Conservation (phyloP, 2,888 invertebrate genomes). For the Drosophila nr. medialis region DNA sequence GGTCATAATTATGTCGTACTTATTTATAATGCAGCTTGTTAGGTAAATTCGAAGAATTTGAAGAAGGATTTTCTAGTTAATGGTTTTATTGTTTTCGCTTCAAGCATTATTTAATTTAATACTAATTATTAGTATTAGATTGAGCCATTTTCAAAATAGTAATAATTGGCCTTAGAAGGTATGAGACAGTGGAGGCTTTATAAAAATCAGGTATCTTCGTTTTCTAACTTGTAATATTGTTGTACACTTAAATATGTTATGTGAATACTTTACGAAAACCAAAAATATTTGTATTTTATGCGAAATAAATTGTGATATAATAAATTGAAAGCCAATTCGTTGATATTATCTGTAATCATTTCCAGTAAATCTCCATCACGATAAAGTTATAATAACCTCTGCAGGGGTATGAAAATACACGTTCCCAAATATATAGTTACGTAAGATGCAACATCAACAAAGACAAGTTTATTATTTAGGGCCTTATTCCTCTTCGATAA, state of each 20-base stretch:
- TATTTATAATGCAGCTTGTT: neutral
- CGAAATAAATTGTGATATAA: slow-evolving; percentile 54
- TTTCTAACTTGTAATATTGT: slow-evolving; percentile 22
- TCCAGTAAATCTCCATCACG: neutral
- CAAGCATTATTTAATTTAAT: slow-evolving; percentile 31
- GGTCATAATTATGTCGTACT: slow-evolving; percentile 2
- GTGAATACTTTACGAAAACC: slow-evolving; percentile 21
- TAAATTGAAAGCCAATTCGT: slow-evolving; percentile 12
- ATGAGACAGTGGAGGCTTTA: slow-evolving; percentile 31
- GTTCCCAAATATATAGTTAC: neutral
- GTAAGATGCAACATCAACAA: neutral
- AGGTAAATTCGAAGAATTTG: neutral
- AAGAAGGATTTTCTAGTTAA: neutral
- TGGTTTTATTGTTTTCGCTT: slow-evolving; percentile 13
- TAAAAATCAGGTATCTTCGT: slow-evolving; percentile 6
- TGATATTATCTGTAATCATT: neutral
- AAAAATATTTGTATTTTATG: slow-evolving; percentile 43
- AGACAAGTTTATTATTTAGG: neutral
- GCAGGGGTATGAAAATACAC: neutral
- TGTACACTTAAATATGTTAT: slow-evolving; percentile 48
- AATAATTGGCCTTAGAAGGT: neutral
- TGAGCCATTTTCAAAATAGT: neutral
- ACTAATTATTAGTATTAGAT: neutral
- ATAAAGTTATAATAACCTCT: neutral
- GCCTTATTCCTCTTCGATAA: neutral